phyloP scores from a whole-genome alignment of 2,888 invertebrate genomes.

The Cephus nigrinus region DNA sequence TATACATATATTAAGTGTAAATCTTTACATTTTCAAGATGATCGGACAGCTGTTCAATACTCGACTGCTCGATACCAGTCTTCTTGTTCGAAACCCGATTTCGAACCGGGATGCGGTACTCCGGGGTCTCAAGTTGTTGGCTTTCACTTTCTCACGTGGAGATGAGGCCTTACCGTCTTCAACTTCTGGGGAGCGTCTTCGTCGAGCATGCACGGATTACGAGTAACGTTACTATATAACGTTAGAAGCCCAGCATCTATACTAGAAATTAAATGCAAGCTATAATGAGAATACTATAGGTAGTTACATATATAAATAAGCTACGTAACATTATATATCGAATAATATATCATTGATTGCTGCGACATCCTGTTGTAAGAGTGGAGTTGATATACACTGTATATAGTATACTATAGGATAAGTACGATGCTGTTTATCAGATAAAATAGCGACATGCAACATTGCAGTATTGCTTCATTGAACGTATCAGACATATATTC shows the following conservation, averaged over 20 bases:
- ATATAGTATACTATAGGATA: background rate
- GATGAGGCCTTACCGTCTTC: slow-evolving; percentile 1
- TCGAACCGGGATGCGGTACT: background rate
- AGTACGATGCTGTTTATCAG: background rate
- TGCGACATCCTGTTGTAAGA: background rate
- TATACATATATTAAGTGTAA: background rate
- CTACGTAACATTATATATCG: background rate
- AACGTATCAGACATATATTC: background rate
- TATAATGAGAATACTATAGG: background rate
- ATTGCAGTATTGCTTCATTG: background rate
- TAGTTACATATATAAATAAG: background rate
- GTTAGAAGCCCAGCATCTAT: background rate
- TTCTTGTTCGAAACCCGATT: background rate
- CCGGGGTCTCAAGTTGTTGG: background rate
- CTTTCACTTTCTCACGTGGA: slow-evolving; percentile 9
- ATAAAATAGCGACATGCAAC: background rate
- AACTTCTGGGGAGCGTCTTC: slow-evolving; percentile 3
- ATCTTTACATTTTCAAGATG: slow-evolving; percentile 1
- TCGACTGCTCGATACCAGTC: background rate
- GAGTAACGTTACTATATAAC: background rate
- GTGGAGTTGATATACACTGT: background rate
- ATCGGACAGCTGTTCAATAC: background rate
- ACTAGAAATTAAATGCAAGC: background rate
- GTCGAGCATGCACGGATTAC: slow-evolving; percentile 7
- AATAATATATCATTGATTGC: background rate